Base-by-base conservation (phyloP, 2,888 invertebrate species). In the Tipula unca region DNA sequence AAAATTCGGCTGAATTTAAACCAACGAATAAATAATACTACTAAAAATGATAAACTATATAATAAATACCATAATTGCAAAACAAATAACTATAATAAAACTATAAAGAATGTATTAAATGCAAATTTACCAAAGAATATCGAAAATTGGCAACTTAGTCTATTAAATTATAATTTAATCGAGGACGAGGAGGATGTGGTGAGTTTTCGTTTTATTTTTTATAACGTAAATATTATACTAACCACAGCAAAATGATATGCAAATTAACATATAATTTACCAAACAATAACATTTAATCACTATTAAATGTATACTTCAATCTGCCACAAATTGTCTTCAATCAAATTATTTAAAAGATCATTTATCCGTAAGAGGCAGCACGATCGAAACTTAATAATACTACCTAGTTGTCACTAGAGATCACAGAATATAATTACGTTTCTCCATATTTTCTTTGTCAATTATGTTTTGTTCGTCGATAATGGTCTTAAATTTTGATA, bases 101-200 rank as follows among this genome's bases (percentile, higher is more conserved):
- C 39, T 29, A 13, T 39, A n/a, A 83, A 32, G 83, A 83, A 83
- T 6, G 32, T 83, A 14, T 32, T 83, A 8, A 83, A 32, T 83
- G 29, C 36, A 88, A 88, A 85, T 89, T 89, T 35, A 83, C 83
- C 83, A 83, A 83, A 83, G 54, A 90, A 91, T 86, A 87, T 89
- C 87, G 90, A 90, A 14, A 69, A 25, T 20, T 91, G 91, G 91
- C 90, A 90, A 87, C 88, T 88, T 86, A 88, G 89, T 88, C 88
- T 91, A 42, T 88, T 89, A 87, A 87, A 89, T 88, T 88, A 89
- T 85, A 88, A 90, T 87, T 90, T 88, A 86, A 88, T 89, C 85
- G 91, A 91, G 87, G 91, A 91, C 88, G 91, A 91, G 88, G 91
- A 91, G 89, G 91, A 91, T 87, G 88, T 91, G 90, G 91, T 91